A percentile compares a stretch with the other conserved stretches of the same genome.
phyloP scores from a whole-genome alignment of 2,113 vertebrate genomes.

The Centrocercus urophasianus region DNA sequence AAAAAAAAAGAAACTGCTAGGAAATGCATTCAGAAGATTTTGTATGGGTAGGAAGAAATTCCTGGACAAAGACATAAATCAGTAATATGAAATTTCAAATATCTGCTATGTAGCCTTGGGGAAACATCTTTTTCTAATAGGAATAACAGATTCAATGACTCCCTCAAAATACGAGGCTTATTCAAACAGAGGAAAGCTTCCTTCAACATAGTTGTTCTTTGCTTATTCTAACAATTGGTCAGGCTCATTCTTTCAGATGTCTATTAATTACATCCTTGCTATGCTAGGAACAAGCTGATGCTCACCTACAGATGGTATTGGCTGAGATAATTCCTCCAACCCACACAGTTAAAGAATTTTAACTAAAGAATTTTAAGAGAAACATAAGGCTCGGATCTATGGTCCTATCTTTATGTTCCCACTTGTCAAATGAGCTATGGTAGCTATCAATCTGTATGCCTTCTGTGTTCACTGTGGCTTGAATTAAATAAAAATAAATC shows the following conservation, averaged over 20 bases:
- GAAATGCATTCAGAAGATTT: not conserved
- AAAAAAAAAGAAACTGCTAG: not conserved
- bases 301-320: not conserved
- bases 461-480: fast-evolving
- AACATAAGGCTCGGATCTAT: not conserved
- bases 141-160: not conserved
- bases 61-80: not conserved
- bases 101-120: not conserved
- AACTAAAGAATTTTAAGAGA: not conserved
- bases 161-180: fast-evolving
- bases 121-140: not conserved
- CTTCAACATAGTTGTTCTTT: not conserved
- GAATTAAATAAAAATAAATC: not conserved
- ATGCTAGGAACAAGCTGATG: not conserved
- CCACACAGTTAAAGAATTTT: not conserved
- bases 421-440: conserved; percentile 7
- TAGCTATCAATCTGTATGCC: not conserved
- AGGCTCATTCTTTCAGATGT: not conserved
- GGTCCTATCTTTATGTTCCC: not conserved
- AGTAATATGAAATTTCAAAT: not conserved
- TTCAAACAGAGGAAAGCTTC: not conserved
- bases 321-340: not conserved
- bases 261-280: not conserved
- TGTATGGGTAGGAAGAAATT: not conserved
- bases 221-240: not conserved